phyloP scores from a whole-genome alignment of 1,140 invertebrate species.

The Heliconius hewitsoni region DNA sequence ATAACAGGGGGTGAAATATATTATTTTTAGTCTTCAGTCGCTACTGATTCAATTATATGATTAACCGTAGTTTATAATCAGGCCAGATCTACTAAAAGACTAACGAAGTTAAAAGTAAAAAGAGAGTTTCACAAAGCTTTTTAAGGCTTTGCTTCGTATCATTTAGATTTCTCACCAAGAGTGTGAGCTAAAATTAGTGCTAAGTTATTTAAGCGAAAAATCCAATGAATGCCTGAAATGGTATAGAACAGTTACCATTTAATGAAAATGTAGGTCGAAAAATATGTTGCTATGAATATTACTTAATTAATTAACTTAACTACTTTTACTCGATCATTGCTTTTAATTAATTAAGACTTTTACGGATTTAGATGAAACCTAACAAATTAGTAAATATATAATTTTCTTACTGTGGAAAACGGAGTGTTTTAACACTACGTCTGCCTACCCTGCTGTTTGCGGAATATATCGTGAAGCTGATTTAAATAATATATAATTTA shows the following conservation, averaged over 20 bases:
- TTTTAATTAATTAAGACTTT: not conserved
- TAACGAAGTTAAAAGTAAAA: conserved; percentile 4
- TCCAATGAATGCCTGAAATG: not conserved
- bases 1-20: not conserved
- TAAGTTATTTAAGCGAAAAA: conserved; percentile 3
- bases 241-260: not conserved
- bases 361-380: too few relatives aligned
- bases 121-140: not conserved
- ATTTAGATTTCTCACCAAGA: not conserved
- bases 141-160: not conserved
- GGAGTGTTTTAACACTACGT: too few relatives aligned
- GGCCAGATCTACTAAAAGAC: not conserved
- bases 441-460: too few relatives aligned
- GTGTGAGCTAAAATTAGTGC: conserved; percentile 1
- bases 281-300: not conserved
- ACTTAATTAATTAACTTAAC: not conserved
- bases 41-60: not conserved
- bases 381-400: too few relatives aligned
- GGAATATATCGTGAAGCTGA: too few relatives aligned
- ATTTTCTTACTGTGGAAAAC: too few relatives aligned
- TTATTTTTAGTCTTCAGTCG: not conserved
- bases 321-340: not conserved
- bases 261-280: not conserved
- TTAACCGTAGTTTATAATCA: not conserved
- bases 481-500: too few relatives aligned